Evolutionary conservation across 2,797 vertebrate genomes (phyloP).

Genomic region (Buphagus erythrorhynchus): DNA sequence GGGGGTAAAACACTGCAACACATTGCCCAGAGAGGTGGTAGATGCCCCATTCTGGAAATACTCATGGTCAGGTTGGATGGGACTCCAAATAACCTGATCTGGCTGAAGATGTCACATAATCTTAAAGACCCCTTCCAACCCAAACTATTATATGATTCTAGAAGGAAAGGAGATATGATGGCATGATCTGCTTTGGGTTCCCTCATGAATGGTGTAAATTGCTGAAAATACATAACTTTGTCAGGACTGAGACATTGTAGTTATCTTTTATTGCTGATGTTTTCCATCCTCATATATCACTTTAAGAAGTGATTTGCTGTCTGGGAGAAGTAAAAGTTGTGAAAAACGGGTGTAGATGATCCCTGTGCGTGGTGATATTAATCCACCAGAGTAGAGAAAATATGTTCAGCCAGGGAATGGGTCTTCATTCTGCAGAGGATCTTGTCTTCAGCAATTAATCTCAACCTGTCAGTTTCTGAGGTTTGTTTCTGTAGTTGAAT

Average conservation of each 20-base stretch:
- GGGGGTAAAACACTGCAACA: background rate
- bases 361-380: background rate
- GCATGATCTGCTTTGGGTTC: background rate
- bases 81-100: background rate
- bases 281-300: background rate
- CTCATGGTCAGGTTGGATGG: background rate
- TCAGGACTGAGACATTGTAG: background rate
- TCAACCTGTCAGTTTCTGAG: background rate
- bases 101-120: background rate
- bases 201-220: background rate
- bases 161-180: background rate
- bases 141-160: background rate
- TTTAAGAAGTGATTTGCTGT: background rate
- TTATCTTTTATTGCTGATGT: slow-evolving; percentile 13
- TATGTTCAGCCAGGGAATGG: rapidly evolving
- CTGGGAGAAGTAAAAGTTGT: background rate
- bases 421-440: background rate
- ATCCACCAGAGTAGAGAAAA: background rate
- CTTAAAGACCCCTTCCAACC: background rate
- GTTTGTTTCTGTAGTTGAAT: background rate
- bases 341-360: background rate
- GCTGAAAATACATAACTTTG: background rate
- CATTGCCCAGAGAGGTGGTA: background rate
- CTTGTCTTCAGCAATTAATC: background rate
- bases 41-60: background rate